Base-by-base conservation (phyloP, 2,888 invertebrate species). In the Colostygia pectinataria region DNA sequence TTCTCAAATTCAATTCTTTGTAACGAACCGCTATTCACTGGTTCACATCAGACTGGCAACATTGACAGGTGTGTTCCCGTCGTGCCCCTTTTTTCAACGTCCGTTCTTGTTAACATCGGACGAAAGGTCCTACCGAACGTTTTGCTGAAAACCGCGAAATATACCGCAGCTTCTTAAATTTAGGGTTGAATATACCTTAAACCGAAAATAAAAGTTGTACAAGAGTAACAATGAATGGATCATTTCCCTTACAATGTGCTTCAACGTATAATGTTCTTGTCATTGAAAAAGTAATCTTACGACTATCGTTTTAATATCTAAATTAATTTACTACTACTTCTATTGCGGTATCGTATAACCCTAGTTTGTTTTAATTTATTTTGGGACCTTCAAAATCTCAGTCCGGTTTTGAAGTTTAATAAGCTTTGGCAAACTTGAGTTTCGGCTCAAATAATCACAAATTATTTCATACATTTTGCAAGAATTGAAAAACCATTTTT, bases 51-150 rank as follows among this genome's bases (percentile, higher is more conserved):
- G 83, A 89, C 88, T 88, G 80, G 89, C 86, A 88, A 87, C 86
- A 83, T 80, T 84, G 89, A 88, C 90, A 90, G 89, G 90, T 89
- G 89, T 82, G 88, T 88, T 87, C 87, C 86, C 81, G 83, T 77
- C 85, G 85, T 84, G 86, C 84, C 88, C 86, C 86, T 87, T 88
- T 89, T 88, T 87, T 88, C 77, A 84, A 87, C 89, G 90, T 90
- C 89, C 89, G 86, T 88, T 86, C 81, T 77, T 75, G 72, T 71
- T 67, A 65, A 55, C 59, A 57, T 43, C 42, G 51, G 48, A 58
- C 55, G 53, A 63, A 71, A 77, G 66, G 58, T 65, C 68, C 32
- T 63, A 77, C 68, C 55, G 25, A 31, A 46, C 42, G 24, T 9
- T 9, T 15, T 9, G 3, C 23, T 6, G 7, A 1, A 24, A 28